Percentiles rank a stretch among this genome's conserved stretches.
phyloP scores from a whole-genome alignment of 2,888 invertebrate genomes.

The Dexiosoma caninum region DNA sequence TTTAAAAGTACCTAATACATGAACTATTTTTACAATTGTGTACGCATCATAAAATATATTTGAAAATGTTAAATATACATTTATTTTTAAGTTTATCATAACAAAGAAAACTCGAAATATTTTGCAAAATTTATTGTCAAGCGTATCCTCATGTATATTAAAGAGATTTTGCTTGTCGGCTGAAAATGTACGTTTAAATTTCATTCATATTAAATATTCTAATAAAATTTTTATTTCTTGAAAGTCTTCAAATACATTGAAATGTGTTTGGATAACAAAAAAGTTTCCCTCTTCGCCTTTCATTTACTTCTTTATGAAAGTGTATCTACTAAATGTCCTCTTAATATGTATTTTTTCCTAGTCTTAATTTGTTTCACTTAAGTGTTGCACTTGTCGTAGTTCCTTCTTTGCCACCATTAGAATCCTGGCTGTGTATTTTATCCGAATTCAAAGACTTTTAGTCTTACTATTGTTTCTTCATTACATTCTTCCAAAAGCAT shows the following conservation, averaged over 20 bases:
- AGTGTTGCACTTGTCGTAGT: background rate
- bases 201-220: no score
- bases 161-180: no score
- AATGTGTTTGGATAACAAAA: no score
- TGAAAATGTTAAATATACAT: no score
- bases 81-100: no score
- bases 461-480: slow-evolving; percentile 51
- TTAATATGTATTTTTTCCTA: slow-evolving; percentile 31
- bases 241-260: no score
- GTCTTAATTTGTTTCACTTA: slow-evolving; percentile 38
- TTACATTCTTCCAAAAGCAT: slow-evolving; percentile 46
- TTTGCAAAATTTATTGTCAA: no score
- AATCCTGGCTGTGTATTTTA: slow-evolving; percentile 10
- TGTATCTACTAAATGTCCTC: slow-evolving; percentile 30
- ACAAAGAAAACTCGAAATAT: no score
- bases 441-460: slow-evolving; percentile 4
- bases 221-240: no score
- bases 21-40: background rate
- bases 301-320: background rate
- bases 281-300: no score
- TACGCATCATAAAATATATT: background rate
- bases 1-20: slow-evolving; percentile 9
- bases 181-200: no score
- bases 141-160: no score
- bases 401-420: background rate